phyloP scores from a whole-genome alignment of 1,140 invertebrate species.

The Saccostrea echinata region DNA sequence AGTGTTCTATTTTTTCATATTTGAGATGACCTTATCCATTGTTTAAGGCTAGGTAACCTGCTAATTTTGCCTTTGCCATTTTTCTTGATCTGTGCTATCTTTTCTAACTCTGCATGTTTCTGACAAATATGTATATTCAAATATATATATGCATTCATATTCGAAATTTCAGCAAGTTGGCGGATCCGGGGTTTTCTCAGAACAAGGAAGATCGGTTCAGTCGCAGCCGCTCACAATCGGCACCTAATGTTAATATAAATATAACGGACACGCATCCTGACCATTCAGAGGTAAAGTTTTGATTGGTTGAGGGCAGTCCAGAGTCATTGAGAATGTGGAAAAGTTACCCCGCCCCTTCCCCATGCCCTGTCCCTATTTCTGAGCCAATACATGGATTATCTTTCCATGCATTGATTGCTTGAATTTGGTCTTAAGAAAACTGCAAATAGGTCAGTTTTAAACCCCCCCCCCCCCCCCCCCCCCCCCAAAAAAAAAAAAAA shows the following conservation, averaged over 20 bases:
- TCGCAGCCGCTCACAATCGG: conserved; percentile 2
- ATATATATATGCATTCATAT: conserved; percentile 26
- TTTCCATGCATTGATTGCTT: too few relatives aligned
- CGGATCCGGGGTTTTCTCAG: conserved; percentile 22
- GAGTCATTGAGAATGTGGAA: not conserved
- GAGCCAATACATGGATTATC: too few relatives aligned
- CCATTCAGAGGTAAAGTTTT: conserved; percentile 16
- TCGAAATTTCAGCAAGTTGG: conserved; percentile 33
- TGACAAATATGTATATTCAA: conserved; percentile 8
- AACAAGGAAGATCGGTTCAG: conserved; percentile 23
- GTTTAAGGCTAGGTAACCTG: not conserved
- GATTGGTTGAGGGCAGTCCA: not conserved
- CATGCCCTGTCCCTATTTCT: too few relatives aligned
- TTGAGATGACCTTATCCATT: conserved; percentile 5
- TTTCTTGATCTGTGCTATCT: not conserved
- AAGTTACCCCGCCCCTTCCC: not conserved
- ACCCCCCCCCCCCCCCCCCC: too few relatives aligned
- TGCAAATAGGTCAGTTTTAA: too few relatives aligned
- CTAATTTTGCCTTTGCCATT: not conserved
- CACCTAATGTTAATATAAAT: conserved; percentile 26
- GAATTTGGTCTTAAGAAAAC: too few relatives aligned
- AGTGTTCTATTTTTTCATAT: not conserved
- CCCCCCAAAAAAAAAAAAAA: too few relatives aligned
- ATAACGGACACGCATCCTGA: conserved; percentile 21
- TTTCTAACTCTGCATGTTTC: conserved; percentile 15